These are phyloP conservation scores for Xylota segnis DNA, from an alignment of 2,888 invertebrate genomes.

Conservation along the genomic window DNA sequence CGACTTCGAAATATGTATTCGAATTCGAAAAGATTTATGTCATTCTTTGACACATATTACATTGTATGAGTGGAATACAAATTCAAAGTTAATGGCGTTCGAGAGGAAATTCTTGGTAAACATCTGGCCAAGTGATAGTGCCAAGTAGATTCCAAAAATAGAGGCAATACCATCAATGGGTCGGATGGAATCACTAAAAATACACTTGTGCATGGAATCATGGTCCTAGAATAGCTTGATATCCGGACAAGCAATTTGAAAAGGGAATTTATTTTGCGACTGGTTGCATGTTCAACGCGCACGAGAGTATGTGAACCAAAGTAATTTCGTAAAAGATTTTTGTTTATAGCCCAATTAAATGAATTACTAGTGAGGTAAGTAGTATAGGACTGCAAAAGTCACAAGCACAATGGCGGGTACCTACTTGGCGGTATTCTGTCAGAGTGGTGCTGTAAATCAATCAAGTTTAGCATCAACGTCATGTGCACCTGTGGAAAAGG, in stretches of 20 bases:
- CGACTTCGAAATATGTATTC: background rate
- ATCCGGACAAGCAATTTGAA: background rate
- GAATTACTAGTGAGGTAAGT: background rate
- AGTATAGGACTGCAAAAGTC: background rate
- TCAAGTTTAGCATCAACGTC: slow-evolving; percentile 7
- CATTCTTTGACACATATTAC: background rate
- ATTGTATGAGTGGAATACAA: background rate
- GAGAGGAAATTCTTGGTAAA: slow-evolving; percentile 14
- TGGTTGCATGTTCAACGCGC: background rate
- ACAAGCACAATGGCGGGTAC: background rate
- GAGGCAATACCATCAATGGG: slow-evolving; percentile 42
- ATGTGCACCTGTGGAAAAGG: background rate
- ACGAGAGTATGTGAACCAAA: background rate
- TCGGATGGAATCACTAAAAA: slow-evolving; percentile 35
- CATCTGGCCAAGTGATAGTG: slow-evolving; percentile 48
- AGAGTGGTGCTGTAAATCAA: slow-evolving; percentile 14
- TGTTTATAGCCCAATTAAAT: slow-evolving; percentile 27
- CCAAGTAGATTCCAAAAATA: slow-evolving; percentile 39
- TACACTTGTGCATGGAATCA: slow-evolving; percentile 35
- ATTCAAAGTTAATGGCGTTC: slow-evolving; percentile 23
- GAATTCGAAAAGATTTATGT: slow-evolving; percentile 7
- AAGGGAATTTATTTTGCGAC: slow-evolving; percentile 11
- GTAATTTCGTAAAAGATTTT: background rate
- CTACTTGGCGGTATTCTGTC: slow-evolving; percentile 12
- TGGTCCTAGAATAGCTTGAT: slow-evolving; percentile 32